Evolutionary conservation across 1,140 invertebrate genomes (phyloP).

Genomic region (Hyles vespertilio): DNA sequence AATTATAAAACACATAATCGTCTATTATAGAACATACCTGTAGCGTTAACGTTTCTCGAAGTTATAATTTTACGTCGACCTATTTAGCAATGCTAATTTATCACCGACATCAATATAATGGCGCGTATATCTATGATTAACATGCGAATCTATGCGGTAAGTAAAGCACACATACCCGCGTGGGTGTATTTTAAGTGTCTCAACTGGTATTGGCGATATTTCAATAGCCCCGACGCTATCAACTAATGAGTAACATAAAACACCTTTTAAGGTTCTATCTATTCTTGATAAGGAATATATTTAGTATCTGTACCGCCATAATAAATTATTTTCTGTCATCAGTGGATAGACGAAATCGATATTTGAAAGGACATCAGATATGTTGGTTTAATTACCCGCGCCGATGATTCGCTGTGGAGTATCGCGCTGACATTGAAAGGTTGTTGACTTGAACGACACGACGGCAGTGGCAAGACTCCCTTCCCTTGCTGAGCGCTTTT

Average conservation of each 20-base stretch:
- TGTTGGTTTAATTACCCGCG: slow-evolving; percentile 41
- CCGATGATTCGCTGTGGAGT: slow-evolving; percentile 37
- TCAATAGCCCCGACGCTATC: slow-evolving; percentile 19
- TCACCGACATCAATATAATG: background rate
- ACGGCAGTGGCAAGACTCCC: slow-evolving; percentile 45
- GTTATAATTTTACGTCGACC: background rate
- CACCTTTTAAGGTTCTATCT: slow-evolving; percentile 17
- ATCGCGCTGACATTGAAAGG: slow-evolving; percentile 63
- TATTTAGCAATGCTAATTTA: slow-evolving; percentile 8
- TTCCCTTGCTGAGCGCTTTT: slow-evolving; percentile 36
- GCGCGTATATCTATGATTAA: no score
- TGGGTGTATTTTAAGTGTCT: slow-evolving; percentile 15
- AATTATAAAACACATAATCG: no score
- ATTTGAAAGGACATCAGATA: slow-evolving; percentile 35
- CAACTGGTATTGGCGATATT: slow-evolving; percentile 15
- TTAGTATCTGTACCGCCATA: slow-evolving; percentile 17
- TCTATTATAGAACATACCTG: no score
- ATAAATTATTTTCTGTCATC: slow-evolving; percentile 28
- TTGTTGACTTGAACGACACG: slow-evolving; percentile 57
- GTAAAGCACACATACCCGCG: background rate
- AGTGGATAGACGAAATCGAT: slow-evolving; percentile 26
- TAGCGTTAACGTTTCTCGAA: background rate
- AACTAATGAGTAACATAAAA: slow-evolving; percentile 21
- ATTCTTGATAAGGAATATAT: slow-evolving; percentile 25
- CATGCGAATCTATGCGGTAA: no score